These are phyloP conservation scores for Stegodyphus dumicola DNA, from an alignment of 1,140 invertebrate species.

Conservation along the genomic window DNA sequence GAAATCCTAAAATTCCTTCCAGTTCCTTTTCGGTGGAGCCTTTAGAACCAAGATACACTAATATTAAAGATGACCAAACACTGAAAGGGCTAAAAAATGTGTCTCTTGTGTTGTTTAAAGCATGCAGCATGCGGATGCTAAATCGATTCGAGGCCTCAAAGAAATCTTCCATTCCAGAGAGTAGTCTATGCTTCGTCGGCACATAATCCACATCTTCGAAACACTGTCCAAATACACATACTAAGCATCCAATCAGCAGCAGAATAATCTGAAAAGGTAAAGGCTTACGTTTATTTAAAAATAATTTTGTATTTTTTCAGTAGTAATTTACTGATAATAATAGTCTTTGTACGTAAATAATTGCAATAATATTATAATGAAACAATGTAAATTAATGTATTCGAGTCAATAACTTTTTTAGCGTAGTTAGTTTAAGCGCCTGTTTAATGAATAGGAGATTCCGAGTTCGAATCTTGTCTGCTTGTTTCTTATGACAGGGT, in stretches of 20 bases:
- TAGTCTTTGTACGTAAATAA: no score
- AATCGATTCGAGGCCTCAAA: slow-evolving; percentile 31
- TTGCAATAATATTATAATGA: no score
- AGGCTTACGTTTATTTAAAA: no score
- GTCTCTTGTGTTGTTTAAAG: slow-evolving; percentile 44
- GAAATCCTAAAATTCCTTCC: slow-evolving; percentile 60
- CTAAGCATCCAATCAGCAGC: neutral
- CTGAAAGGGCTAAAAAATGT: slow-evolving; percentile 63
- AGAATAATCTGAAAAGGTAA: slow-evolving; percentile 38
- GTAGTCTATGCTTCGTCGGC: slow-evolving; percentile 19
- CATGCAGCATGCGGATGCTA: slow-evolving; percentile 19
- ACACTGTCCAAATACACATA: slow-evolving; percentile 23
- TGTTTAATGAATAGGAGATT: no score
- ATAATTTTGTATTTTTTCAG: no score
- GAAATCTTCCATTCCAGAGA: slow-evolving; percentile 33
- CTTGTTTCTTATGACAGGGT: no score
- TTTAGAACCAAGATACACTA: slow-evolving; percentile 65
- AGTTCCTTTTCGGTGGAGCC: slow-evolving; percentile 65
- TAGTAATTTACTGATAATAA: no score
- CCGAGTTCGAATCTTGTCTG: no score
- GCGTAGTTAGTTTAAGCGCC: no score
- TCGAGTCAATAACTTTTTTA: no score
- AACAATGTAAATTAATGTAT: no score
- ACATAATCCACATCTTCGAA: slow-evolving; percentile 16
- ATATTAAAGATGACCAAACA: slow-evolving; percentile 63